Conservation (phyloP, 2,888 invertebrate genomes). For the Agrotis segetum region DNA sequence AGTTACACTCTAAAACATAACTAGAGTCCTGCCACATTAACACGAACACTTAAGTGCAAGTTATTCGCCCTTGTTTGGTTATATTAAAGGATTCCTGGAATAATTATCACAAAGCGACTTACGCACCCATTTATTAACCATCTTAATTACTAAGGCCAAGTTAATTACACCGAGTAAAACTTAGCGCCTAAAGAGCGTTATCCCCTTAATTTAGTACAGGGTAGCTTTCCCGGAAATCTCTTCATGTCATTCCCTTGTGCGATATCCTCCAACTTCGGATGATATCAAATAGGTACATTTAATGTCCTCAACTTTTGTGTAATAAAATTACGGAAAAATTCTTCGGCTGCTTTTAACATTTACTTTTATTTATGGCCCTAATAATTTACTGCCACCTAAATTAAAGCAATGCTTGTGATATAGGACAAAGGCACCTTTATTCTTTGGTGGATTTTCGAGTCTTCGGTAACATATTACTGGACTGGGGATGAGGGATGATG, state of each 20-base stretch:
- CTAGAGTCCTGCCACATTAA: slow-evolving; percentile 80
- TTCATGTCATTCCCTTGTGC: slow-evolving; percentile 81
- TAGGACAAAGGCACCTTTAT: slow-evolving; percentile 79
- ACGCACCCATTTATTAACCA: slow-evolving; percentile 90
- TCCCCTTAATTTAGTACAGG: slow-evolving; percentile 85
- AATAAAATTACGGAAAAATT: slow-evolving; percentile 88
- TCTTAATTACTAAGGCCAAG: slow-evolving; percentile 89
- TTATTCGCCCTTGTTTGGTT: slow-evolving; percentile 84
- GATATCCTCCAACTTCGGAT: slow-evolving; percentile 77
- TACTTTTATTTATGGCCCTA: slow-evolving; percentile 86
- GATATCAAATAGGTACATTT: slow-evolving; percentile 79
- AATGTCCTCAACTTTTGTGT: slow-evolving; percentile 84
- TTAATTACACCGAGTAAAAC: slow-evolving; percentile 88
- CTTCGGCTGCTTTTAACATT: slow-evolving; percentile 85
- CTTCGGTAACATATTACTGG: slow-evolving; percentile 58
- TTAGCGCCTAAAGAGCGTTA: slow-evolving; percentile 87
- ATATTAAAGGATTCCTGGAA: slow-evolving; percentile 89
- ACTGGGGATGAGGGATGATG: slow-evolving; percentile 31
- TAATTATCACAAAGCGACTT: slow-evolving; percentile 88
- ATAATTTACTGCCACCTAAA: slow-evolving; percentile 85
- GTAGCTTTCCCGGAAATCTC: slow-evolving; percentile 81
- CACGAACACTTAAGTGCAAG: slow-evolving; percentile 78
- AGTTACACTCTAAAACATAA: slow-evolving; percentile 77
- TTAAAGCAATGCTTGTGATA: slow-evolving; percentile 80
- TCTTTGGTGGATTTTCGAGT: slow-evolving; percentile 74